Evolutionary conservation across 2,888 invertebrate species (phyloP).

Genomic region (Morinoia aosen): DNA sequence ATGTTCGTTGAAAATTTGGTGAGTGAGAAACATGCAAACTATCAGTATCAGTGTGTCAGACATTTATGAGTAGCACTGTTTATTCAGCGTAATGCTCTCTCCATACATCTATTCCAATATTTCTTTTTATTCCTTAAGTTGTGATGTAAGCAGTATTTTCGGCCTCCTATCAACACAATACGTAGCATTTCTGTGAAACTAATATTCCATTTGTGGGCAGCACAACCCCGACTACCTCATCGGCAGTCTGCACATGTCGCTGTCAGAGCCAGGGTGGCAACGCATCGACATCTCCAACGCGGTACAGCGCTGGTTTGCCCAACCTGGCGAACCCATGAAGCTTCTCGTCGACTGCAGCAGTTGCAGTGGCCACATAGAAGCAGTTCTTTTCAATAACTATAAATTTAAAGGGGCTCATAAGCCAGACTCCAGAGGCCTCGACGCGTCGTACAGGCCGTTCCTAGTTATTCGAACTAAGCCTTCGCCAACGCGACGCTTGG

Average conservation of each 20-base stretch:
- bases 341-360: constrained; percentile 78
- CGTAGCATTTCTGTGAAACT: neutral
- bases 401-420: constrained; percentile 72
- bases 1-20: too few species aligned
- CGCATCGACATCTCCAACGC: constrained; percentile 86
- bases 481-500: constrained; percentile 79
- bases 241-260: constrained; percentile 76
- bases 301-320: constrained; percentile 80
- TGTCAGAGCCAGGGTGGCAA: constrained; percentile 85
- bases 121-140: neutral
- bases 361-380: constrained; percentile 73
- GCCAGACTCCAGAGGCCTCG: constrained; percentile 76
- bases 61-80: neutral
- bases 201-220: constrained; percentile 53
- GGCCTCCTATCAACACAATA: neutral
- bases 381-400: constrained; percentile 71
- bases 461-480: constrained; percentile 85
- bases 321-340: constrained; percentile 77
- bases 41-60: neutral
- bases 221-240: constrained; percentile 73
- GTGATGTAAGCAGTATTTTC: neutral
- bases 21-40: too few species aligned
- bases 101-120: neutral
- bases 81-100: neutral
- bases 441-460: constrained; percentile 80